Conservation (phyloP, 2,797 vertebrate genomes). For the Chelmon rostratus region DNA sequence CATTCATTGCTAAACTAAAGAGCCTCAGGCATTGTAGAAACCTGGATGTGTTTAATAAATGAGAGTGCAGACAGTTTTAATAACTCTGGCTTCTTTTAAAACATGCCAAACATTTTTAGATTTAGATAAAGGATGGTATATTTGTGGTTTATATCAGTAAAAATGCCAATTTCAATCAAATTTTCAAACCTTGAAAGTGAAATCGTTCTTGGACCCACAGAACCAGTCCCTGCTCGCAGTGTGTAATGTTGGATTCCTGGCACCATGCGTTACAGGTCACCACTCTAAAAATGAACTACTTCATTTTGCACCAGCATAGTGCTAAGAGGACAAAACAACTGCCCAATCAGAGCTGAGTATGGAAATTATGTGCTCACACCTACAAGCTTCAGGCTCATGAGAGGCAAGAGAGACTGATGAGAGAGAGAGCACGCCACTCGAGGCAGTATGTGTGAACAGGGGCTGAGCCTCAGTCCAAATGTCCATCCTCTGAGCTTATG, state of each 20-base stretch:
- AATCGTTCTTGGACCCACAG: neutral
- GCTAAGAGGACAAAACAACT: no score
- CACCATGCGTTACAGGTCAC: neutral
- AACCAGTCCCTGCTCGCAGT: neutral
- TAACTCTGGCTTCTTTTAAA: neutral
- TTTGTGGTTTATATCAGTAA: neutral
- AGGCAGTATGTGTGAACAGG: no score
- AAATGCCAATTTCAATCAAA: neutral
- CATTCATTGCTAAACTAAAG: conserved; percentile 12
- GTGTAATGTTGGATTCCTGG: neutral
- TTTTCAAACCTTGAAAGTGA: neutral
- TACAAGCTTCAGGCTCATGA: no score
- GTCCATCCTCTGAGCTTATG: no score
- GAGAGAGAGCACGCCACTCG: no score
- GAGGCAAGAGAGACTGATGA: no score
- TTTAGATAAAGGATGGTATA: neutral
- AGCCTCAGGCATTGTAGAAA: neutral
- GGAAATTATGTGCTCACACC: no score
- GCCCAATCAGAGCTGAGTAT: no score
- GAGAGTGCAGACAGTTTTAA: neutral
- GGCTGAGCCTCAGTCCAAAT: no score
- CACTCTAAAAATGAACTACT: no score
- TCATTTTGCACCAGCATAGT: no score
- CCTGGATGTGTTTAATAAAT: neutral
- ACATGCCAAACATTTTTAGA: conserved; percentile 12